Conservation (phyloP, 2,888 invertebrate species). For the Morpho helenor region DNA sequence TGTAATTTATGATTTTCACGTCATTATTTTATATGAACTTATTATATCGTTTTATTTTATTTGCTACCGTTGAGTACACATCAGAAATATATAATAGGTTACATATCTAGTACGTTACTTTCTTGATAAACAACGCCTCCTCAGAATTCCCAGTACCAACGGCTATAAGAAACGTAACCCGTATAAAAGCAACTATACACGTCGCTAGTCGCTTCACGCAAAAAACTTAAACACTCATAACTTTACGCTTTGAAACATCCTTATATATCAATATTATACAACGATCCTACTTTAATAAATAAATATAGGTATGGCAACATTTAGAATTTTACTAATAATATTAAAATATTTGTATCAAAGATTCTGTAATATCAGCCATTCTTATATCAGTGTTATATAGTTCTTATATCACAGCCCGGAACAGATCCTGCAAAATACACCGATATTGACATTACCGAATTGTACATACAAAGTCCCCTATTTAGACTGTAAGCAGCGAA, state of each 20-base stretch:
- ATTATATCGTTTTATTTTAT: slow-evolving; percentile 1
- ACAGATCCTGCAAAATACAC: too few species aligned
- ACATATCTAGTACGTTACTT: slow-evolving; percentile 14
- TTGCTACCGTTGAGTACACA: slow-evolving; percentile 18
- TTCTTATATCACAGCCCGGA: too few species aligned
- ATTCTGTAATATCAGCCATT: too few species aligned
- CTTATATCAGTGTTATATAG: too few species aligned
- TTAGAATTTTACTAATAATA: too few species aligned
- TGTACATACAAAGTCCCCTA: too few species aligned
- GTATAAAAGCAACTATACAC: slow-evolving; percentile 21
- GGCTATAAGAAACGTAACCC: slow-evolving; percentile 27
- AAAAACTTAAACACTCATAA: slow-evolving; percentile 22
- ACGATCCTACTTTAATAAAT: background rate
- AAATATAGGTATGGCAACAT: background rate
- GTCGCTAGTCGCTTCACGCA: slow-evolving; percentile 19
- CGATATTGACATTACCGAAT: too few species aligned
- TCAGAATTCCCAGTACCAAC: slow-evolving; percentile 29
- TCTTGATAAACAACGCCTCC: slow-evolving; percentile 28
- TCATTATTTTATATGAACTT: background rate
- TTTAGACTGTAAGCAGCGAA: too few species aligned
- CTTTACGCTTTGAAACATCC: slow-evolving; percentile 9
- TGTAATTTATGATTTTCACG: too few species aligned
- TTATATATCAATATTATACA: background rate
- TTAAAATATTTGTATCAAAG: too few species aligned
- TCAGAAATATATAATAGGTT: slow-evolving; percentile 16